Evolutionary conservation across 2,888 invertebrate genomes (phyloP).

Genomic region (Drosophila neonasuta): DNA sequence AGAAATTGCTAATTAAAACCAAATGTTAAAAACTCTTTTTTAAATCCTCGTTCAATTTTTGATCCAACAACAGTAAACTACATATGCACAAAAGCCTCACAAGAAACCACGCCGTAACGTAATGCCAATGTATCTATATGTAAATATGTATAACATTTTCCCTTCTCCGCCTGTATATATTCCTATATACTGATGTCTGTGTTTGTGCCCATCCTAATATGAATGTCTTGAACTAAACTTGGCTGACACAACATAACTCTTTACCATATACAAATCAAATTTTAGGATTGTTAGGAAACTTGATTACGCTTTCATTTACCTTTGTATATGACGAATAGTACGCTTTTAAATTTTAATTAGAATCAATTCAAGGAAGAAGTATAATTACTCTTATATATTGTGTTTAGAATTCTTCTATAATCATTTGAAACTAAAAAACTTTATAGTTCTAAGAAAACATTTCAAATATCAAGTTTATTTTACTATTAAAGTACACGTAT

Average conservation of each 20-base stretch:
- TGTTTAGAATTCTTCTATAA: no score
- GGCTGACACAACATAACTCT: not conserved
- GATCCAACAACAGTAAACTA: constrained; percentile 36
- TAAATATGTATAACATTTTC: constrained; percentile 44
- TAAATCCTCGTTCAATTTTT: constrained; percentile 29
- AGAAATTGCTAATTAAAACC: constrained; percentile 16
- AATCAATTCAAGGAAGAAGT: no score
- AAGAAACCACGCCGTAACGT: constrained; percentile 8
- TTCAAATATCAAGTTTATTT: not conserved
- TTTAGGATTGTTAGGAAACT: not conserved
- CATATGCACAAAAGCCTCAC: constrained; percentile 57
- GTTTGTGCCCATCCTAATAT: constrained; percentile 11
- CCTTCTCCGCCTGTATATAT: constrained; percentile 18
- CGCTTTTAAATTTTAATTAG: no score
- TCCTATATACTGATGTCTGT: not conserved
- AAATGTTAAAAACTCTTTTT: not conserved
- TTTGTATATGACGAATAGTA: no score
- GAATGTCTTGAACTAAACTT: constrained; percentile 12
- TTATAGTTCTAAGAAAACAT: no score
- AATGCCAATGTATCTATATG: constrained; percentile 31
- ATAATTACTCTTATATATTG: no score
- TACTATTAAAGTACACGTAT: not conserved
- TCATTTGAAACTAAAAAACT: no score
- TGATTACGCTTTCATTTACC: no score
- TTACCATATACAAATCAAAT: constrained; percentile 19